Evolutionary conservation across 2,113 vertebrate genomes (phyloP).

Genomic region (Ameiurus melas): DNA sequence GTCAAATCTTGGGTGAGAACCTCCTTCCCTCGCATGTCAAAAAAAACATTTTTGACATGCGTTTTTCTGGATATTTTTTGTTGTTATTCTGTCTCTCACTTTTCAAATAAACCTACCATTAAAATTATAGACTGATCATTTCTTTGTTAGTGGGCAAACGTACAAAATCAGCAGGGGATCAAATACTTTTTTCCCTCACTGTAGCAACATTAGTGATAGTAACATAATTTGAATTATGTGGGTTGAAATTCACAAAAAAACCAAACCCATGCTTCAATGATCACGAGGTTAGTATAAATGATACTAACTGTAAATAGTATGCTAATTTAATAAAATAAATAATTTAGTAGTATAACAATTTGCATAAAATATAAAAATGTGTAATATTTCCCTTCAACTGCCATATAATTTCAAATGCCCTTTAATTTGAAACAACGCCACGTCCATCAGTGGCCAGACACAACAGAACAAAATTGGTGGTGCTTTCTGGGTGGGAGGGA

Average conservation of each 20-base stretch:
- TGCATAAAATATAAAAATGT: not conserved
- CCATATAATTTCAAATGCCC: not conserved
- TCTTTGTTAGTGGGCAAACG: too few relatives aligned
- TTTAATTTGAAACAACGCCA: not conserved
- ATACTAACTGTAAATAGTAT: not conserved
- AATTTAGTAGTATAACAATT: not conserved
- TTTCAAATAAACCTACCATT: too few relatives aligned
- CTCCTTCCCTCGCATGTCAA: too few relatives aligned
- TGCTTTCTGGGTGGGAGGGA: too few relatives aligned
- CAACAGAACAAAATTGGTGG: not conserved
- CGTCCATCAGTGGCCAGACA: not conserved
- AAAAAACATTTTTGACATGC: too few relatives aligned
- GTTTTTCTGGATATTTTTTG: too few relatives aligned
- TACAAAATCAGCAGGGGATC: too few relatives aligned
- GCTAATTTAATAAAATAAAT: not conserved
- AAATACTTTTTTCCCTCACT: too few relatives aligned
- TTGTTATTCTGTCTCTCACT: too few relatives aligned
- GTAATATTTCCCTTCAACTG: not conserved
- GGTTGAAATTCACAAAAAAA: not conserved
- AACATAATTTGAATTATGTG: not conserved
- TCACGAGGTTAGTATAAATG: not conserved
- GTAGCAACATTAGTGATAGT: not conserved
- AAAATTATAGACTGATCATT: too few relatives aligned
- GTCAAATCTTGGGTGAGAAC: too few relatives aligned
- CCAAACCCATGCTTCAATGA: not conserved